Evolutionary conservation across 2,797 vertebrate genomes (phyloP).

Genomic region (Alexandromys oeconomus): DNA sequence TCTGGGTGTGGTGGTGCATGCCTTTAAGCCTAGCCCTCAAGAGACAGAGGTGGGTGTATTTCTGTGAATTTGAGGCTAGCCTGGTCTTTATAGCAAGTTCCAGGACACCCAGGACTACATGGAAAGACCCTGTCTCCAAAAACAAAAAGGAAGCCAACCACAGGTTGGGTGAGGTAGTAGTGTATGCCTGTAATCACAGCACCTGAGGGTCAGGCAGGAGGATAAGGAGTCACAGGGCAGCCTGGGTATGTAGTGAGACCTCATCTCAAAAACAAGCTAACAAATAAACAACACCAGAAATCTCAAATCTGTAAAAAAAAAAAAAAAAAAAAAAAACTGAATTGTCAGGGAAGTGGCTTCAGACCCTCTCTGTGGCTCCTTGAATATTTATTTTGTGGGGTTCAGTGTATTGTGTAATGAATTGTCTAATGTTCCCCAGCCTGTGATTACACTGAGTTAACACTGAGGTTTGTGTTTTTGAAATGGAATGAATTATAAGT

Average conservation of each 20-base stretch:
- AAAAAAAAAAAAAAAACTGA: neutral
- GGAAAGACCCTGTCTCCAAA: neutral
- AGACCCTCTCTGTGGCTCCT: neutral
- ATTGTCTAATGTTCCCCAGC: neutral
- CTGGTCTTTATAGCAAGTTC: neutral
- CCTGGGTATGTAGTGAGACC: neutral
- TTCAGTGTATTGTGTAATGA: neutral
- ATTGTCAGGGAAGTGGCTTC: neutral
- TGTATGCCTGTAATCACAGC: neutral
- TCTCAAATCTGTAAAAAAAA: neutral
- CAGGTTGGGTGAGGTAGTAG: neutral
- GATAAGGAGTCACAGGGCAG: neutral
- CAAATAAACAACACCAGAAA: neutral
- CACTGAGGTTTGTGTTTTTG: rapidly evolving
- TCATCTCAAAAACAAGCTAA: neutral
- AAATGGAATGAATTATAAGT: neutral
- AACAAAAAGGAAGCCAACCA: neutral
- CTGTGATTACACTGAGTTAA: rapidly evolving
- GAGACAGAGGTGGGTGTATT: neutral
- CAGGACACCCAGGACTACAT: neutral
- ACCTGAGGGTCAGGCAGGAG: neutral
- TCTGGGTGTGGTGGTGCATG: neutral
- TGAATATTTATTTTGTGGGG: neutral
- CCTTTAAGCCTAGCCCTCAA: neutral
- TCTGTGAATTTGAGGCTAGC: neutral